These are phyloP conservation scores for Drosophila pegasa DNA, from an alignment of 2,888 invertebrate species.

Conservation along the genomic window DNA sequence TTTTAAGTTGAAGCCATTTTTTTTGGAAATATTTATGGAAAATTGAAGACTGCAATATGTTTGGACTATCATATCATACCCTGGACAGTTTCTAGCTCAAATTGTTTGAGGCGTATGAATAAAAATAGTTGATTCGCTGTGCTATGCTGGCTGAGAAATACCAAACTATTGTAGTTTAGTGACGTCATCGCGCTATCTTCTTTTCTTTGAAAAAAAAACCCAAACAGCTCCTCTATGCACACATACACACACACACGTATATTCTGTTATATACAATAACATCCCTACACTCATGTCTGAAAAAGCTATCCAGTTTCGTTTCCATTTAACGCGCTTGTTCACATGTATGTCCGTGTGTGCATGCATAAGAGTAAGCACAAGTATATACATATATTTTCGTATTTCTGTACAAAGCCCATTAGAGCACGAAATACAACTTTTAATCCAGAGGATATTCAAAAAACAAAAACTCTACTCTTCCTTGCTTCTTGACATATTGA, in stretches of 20 bases:
- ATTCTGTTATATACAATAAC: background rate
- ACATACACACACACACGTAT: background rate
- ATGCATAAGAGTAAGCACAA: background rate
- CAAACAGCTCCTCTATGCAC: constrained; percentile 17
- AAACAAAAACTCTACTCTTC: constrained; percentile 28
- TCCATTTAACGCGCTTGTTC: background rate
- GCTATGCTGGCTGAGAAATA: background rate
- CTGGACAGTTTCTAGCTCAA: background rate
- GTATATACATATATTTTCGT: background rate
- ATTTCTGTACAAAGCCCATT: constrained; percentile 35
- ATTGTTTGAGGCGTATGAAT: background rate
- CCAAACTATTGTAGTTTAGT: constrained; percentile 7
- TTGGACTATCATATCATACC: background rate
- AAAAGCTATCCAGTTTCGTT: background rate
- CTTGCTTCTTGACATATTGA: constrained; percentile 28
- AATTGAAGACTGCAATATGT: background rate
- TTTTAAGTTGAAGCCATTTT: too few species aligned
- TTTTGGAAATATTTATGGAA: background rate
- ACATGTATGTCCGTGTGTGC: background rate
- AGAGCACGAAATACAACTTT: constrained; percentile 38
- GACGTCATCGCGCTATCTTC: constrained; percentile 30
- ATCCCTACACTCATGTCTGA: background rate
- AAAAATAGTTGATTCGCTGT: background rate
- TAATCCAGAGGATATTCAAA: constrained; percentile 40
- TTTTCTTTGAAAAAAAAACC: constrained; percentile 12